A percentile compares a stretch with the other conserved stretches of the same genome.
Conservation (phyloP, 2,113 vertebrate genomes). For the Elachura formosa region DNA sequence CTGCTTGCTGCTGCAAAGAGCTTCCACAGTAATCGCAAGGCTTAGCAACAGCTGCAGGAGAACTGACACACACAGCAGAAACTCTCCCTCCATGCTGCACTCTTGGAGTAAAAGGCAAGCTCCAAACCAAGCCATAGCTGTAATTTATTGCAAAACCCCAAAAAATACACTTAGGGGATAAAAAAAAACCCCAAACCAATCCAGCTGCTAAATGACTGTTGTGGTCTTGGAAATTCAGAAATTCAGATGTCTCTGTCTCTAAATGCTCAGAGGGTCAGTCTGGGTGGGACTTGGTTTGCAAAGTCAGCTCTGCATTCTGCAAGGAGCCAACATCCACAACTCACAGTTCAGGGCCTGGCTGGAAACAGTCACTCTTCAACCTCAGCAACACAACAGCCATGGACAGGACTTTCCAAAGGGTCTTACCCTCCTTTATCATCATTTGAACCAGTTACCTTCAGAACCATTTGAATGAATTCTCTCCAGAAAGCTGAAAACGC, state of each 20-base stretch:
- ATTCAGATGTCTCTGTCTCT: neutral
- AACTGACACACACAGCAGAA: neutral
- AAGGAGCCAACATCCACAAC: neutral
- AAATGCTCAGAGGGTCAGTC: neutral
- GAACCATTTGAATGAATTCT: neutral
- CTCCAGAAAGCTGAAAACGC: neutral
- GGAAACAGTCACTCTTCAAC: neutral
- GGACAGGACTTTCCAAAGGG: neutral
- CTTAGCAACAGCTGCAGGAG: conserved; percentile 55
- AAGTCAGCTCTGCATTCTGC: neutral
- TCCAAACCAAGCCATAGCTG: neutral
- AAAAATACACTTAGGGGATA: neutral
- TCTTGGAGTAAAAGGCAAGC: neutral
- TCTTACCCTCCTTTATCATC: neutral
- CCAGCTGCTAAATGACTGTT: neutral
- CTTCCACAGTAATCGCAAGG: conserved; percentile 24
- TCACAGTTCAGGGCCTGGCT: neutral
- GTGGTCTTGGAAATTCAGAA: neutral
- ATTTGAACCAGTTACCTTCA: neutral
- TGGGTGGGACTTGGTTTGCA: neutral
- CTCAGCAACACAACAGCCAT: neutral
- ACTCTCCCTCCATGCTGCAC: neutral
- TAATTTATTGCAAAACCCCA: neutral
- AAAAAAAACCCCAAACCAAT: neutral
- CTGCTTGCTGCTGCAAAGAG: conserved; percentile 44